Evolutionary conservation across 2,888 invertebrate species (phyloP), one percentile per base, ranked within the genome.

Genomic region (Xylota segnis): DNA sequence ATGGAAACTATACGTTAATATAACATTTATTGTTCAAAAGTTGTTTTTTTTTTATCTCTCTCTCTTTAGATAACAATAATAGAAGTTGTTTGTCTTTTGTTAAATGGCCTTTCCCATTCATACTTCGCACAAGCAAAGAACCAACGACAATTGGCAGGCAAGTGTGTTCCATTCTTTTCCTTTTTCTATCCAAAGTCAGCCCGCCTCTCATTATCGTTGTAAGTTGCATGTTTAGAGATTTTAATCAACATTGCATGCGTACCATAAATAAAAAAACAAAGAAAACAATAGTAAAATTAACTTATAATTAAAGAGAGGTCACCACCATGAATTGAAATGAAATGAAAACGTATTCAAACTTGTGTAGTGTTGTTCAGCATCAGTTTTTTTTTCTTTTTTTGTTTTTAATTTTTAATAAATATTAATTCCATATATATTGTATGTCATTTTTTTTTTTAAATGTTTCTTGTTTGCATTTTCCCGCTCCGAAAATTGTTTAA

Each of bases 231-330:
- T 54, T 68, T 43, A 37, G 3, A 37, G 65, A 66, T 72, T 61
- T 56, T 32, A 78, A 83, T 83, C 78, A 54, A 56, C 54, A 63
- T 78, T 79, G 78, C 79, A 83, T 83, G 79, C 61, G 68, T 74
- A 32, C 32, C 29, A 68, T 58, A 27, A 59, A 9, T 66, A 47
- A 58, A 14, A 58, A 34, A 37, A 54, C 50, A 70, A 14, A 59
- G 18, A 16, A 16, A 74, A 52, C 23, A 65, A 79, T 14, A 65
- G 18, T 29, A 23, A 23, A 23, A 23, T 54, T 23, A 74, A 66
- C 32, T 72, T 72, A 32, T 59, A 66, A 72, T 50, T 65, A 68
- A 52, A 81, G 27, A 61, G 32, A 82, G 63, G 70, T 75, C 68
- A 75, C 32, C 47, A 45, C 5, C 27, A 34, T 10, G 14, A 66